Base-by-base conservation (phyloP, 1,140 invertebrate genomes). In the Melipona quadrifasciata region DNA sequence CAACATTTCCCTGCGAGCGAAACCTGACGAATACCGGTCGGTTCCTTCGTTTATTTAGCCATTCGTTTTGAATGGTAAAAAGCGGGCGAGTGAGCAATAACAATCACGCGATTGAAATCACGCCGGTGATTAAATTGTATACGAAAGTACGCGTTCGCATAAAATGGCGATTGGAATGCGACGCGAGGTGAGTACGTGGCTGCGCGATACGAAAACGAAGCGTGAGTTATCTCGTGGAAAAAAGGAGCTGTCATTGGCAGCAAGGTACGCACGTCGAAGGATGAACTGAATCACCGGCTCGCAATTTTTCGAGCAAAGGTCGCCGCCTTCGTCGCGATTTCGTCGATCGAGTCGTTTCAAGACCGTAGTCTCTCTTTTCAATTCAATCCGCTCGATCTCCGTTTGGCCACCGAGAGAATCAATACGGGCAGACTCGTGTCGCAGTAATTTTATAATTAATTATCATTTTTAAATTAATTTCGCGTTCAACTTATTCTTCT, bases 261-360 rank as follows among this genome's bases (percentile, higher is more conserved):
- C 87, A 89, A 89, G 84, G 86, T 86, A 79, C 19, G 77, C 39
- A 61, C 47, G 57, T 68, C 70, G 75, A 89, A 80, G 79, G 80
- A 85, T 82, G 57, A 86, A 87, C 80, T 86, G 86, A 90, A 84
- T 88, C 88, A 88, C 81, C 86, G 80, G 75, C 84, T 77, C 76
- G 86, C 74, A 86, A 85, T 72, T 68, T 34, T 82, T 78, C 58
- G 57, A 85, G 84, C 84, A 86, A 86, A 88, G 89, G 89, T 89
- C 84, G 82, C 77, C 74, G 80, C 84, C 77, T 84, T 47, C 34
- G 6, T 16, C 31, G 31, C 31, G 31, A 8, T 65, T 39, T 39
- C 39, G 39, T 55, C 12, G 14, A 64, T 58, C 57, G 21, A 58
- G 2, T 58, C 57, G 57, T 24, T 24, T 14, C 5, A 64, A 27